These are phyloP conservation scores for Redunca redunca DNA, from an alignment of 2,113 vertebrate genomes.

Conservation along the genomic window DNA sequence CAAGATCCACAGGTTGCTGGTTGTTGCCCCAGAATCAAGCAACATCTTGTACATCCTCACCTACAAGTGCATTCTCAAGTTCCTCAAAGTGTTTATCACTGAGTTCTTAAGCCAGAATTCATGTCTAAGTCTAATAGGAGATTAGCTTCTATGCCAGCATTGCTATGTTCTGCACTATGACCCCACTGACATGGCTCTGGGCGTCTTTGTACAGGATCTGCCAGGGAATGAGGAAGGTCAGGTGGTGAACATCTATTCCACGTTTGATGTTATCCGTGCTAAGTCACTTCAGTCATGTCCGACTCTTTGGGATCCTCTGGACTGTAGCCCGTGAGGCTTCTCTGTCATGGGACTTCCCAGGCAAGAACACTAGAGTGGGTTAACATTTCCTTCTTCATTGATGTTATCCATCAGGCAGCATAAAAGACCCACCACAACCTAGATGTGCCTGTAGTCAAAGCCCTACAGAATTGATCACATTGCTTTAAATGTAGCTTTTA, in stretches of 20 bases:
- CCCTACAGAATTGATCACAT: slow-evolving; percentile 93
- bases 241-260: slow-evolving; percentile 97
- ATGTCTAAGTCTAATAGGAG: slow-evolving; percentile 85
- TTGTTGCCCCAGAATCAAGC: slow-evolving; percentile 93
- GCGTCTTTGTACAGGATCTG: slow-evolving; percentile 96
- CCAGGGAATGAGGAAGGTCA: slow-evolving; percentile 95
- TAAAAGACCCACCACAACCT: slow-evolving; percentile 98
- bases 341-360: not conserved
- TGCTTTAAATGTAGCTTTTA: slow-evolving; percentile 97
- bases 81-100: slow-evolving; percentile 96
- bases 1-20: slow-evolving; percentile 96
- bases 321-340: not conserved
- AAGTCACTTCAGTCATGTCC: not conserved
- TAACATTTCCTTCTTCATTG: slow-evolving; percentile 66
- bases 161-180: slow-evolving; percentile 89
- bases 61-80: slow-evolving; percentile 98
- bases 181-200: slow-evolving; percentile 95
- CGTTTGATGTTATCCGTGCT: slow-evolving; percentile 93
- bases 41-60: slow-evolving; percentile 97
- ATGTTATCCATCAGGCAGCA: slow-evolving; percentile 95
- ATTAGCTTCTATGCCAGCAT: slow-evolving; percentile 95
- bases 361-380: not conserved
- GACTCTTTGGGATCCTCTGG: not conserved
- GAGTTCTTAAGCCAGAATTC: slow-evolving; percentile 95
- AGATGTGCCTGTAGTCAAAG: slow-evolving; percentile 95